phyloP scores from a whole-genome alignment of 2,113 vertebrate genomes.

The Nansenia antarctica region DNA sequence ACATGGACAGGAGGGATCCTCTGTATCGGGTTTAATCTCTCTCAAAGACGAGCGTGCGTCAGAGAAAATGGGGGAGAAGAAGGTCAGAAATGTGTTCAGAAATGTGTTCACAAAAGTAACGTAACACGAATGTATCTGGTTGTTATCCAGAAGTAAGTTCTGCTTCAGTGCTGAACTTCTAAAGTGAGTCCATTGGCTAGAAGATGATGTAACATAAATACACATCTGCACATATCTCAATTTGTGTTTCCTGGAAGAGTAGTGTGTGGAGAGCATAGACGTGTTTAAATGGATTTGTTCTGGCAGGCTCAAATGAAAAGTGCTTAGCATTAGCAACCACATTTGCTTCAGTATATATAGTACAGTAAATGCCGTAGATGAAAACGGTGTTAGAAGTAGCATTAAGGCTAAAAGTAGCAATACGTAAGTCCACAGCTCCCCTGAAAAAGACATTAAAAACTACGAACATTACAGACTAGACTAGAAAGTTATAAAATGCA shows the following conservation, averaged over 20 bases:
- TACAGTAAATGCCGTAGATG: not conserved
- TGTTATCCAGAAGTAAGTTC: not conserved
- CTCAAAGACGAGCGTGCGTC: not conserved
- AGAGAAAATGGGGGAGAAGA: not conserved
- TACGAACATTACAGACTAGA: not conserved
- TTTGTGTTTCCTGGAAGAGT: not conserved
- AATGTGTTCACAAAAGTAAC: not conserved
- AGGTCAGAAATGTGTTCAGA: not conserved
- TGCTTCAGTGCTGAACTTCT: not conserved
- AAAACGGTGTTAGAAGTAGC: not conserved
- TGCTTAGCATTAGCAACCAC: not conserved
- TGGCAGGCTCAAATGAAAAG: not conserved
- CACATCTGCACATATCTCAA: not conserved
- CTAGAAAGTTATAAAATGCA: not conserved
- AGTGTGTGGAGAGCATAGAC: not conserved
- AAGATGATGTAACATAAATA: not conserved
- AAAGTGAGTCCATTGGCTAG: not conserved
- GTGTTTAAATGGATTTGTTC: not conserved
- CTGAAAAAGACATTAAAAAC: not conserved
- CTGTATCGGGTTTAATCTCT: no score
- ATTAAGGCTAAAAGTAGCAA: not conserved
- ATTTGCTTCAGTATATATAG: not conserved
- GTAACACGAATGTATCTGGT: not conserved
- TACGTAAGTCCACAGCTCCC: not conserved
- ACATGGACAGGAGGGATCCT: not conserved